Evolutionary conservation across 2,797 vertebrate species (phyloP).

Genomic region (Sebastes alutus): DNA sequence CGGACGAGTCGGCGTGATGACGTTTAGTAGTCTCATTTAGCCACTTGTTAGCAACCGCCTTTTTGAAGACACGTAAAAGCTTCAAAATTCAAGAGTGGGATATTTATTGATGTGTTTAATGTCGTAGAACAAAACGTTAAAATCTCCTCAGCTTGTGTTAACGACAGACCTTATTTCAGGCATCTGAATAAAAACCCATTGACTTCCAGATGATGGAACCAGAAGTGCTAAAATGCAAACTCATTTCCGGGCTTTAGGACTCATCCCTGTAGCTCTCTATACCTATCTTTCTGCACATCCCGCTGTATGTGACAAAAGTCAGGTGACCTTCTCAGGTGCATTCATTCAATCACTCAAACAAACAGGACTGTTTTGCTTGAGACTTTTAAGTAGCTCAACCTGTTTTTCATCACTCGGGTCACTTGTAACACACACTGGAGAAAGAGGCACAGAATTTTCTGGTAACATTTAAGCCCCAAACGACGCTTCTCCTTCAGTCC

Average conservation of each 20-base stretch:
- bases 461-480: neutral
- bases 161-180: neutral
- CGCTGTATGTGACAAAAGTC: neutral
- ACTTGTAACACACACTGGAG: neutral
- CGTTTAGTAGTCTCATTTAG: neutral
- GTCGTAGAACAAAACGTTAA: neutral
- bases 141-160: neutral
- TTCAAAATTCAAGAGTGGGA: neutral
- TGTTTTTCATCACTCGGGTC: constrained; percentile 51
- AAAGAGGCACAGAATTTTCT: neutral
- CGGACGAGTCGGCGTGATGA: rapidly evolving
- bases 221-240: too few relatives aligned
- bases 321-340: constrained; percentile 19
- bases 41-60: neutral
- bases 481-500: neutral
- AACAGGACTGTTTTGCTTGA: constrained; percentile 10
- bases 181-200: neutral
- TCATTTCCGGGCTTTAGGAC: too few relatives aligned
- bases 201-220: too few relatives aligned
- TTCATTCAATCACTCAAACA: constrained; percentile 6
- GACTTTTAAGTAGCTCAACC: constrained; percentile 48
- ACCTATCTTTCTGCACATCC: neutral
- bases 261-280: too few relatives aligned
- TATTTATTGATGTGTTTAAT: neutral
- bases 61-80: neutral